Percentiles rank a stretch among this genome's conserved stretches.
phyloP scores from a whole-genome alignment of 2,113 vertebrate species.

The Conger conger region DNA sequence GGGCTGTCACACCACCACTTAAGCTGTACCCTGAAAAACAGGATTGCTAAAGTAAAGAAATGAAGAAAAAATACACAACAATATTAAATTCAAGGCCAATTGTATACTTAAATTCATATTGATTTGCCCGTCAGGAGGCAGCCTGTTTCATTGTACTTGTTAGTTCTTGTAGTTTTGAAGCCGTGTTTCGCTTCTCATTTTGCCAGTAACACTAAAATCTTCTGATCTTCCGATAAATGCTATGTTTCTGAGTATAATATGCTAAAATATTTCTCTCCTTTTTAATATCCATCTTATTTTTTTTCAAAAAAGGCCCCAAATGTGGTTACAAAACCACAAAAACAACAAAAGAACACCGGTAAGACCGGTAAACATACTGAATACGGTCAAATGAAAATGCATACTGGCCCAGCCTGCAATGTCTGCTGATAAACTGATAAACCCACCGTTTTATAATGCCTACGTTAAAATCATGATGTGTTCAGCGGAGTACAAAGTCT shows the following conservation, averaged over 20 bases:
- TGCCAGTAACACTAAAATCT: constrained; percentile 9
- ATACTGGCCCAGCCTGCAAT: constrained; percentile 35
- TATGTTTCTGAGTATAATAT: constrained; percentile 13
- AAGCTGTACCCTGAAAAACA: constrained; percentile 11
- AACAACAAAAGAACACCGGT: constrained; percentile 23
- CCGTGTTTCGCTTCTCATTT: neutral
- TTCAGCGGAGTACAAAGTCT: constrained; percentile 27
- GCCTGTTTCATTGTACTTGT: constrained; percentile 8
- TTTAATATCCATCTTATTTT: constrained; percentile 19
- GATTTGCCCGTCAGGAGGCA: neutral
- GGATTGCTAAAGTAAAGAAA: constrained; percentile 4
- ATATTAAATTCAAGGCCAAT: constrained; percentile 3
- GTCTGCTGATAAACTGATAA: constrained; percentile 31
- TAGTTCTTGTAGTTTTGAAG: constrained; percentile 6
- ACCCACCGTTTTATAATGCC: constrained; percentile 10
- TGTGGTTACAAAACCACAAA: constrained; percentile 22
- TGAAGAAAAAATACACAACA: neutral
- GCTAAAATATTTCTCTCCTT: constrained; percentile 14
- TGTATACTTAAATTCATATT: constrained; percentile 1
- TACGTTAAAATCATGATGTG: constrained; percentile 47
- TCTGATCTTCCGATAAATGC: neutral
- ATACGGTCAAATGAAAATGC: constrained; percentile 38
- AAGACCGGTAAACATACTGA: constrained; percentile 41
- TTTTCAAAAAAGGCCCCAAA: constrained; percentile 10
- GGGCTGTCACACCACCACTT: neutral